These are phyloP conservation scores for Serilophus lunatus DNA, from an alignment of 2,113 vertebrate genomes.

Conservation along the genomic window DNA sequence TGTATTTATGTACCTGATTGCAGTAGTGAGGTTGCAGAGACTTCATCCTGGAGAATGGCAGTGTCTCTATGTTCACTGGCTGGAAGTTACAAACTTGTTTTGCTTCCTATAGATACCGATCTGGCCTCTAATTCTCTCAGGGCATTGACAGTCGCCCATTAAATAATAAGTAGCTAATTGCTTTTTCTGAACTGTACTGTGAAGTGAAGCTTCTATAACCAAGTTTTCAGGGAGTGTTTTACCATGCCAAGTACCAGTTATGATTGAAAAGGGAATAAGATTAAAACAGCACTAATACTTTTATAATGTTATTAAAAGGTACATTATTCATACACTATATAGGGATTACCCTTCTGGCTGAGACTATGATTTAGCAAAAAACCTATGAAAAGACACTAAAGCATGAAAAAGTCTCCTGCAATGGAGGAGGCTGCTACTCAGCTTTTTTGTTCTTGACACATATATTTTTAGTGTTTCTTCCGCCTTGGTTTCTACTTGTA, in stretches of 20 bases:
- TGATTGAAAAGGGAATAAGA: background rate
- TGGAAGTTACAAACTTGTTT: background rate
- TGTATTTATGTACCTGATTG: conserved; percentile 5
- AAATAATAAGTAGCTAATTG: conserved; percentile 40
- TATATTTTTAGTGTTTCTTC: background rate
- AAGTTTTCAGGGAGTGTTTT: background rate
- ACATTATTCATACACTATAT: background rate
- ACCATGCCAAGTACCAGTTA: background rate
- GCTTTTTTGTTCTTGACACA: background rate
- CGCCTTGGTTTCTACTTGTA: background rate
- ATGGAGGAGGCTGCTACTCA: background rate
- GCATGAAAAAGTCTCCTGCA: background rate
- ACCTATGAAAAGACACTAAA: background rate
- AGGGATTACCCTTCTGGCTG: background rate
- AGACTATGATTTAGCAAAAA: background rate
- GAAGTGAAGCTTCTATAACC: background rate
- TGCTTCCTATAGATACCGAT: background rate
- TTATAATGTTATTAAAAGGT: background rate
- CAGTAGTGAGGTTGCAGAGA: conserved; percentile 11
- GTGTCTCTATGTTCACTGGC: background rate
- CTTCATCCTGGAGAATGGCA: background rate
- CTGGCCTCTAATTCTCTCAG: background rate
- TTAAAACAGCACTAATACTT: background rate
- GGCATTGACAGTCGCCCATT: background rate
- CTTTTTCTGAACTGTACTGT: background rate